A percentile compares a stretch with the other conserved stretches of the same genome.
Evolutionary conservation across 2,113 vertebrate species (phyloP).

Genomic region (Eleginops maclovinus): DNA sequence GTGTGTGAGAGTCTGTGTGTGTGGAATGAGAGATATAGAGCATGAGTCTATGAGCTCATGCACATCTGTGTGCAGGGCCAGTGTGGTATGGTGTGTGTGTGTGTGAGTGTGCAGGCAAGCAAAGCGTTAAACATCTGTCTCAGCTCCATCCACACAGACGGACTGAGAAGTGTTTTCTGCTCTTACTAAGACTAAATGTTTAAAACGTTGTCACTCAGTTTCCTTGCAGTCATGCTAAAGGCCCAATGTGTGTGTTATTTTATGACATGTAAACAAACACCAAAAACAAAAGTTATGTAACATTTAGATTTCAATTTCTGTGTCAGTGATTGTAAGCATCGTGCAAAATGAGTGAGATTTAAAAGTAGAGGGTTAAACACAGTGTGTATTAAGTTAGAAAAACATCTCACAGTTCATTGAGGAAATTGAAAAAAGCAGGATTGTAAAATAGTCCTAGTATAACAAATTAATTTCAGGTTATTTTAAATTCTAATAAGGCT

Average conservation of each 20-base stretch:
- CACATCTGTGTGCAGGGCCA: slow-evolving; percentile 32
- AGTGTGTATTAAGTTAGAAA: slow-evolving; percentile 34
- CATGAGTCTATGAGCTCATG: slow-evolving; percentile 7
- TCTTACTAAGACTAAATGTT: slow-evolving; percentile 25
- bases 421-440: slow-evolving; percentile 44
- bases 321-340: background rate
- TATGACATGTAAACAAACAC: slow-evolving; percentile 16
- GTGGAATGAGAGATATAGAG: background rate
- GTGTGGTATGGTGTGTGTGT: no score
- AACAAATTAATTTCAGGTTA: background rate
- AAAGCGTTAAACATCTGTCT: slow-evolving; percentile 78
- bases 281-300: background rate
- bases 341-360: background rate
- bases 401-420: slow-evolving; percentile 50
- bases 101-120: slow-evolving; percentile 25
- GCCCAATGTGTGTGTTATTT: background rate
- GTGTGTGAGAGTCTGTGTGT: slow-evolving; percentile 11
- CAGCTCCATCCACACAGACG: slow-evolving; percentile 38
- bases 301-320: slow-evolving; percentile 8
- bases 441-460: slow-evolving; percentile 10
- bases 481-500: slow-evolving; percentile 20
- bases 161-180: slow-evolving; percentile 40
- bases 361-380: slow-evolving; percentile 36
- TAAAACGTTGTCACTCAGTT: slow-evolving; percentile 20
- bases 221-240: slow-evolving; percentile 1